A percentile compares a stretch with the other conserved stretches of the same genome.
phyloP scores from a whole-genome alignment of 1,140 invertebrate species.

The Drosophila sechellia region DNA sequence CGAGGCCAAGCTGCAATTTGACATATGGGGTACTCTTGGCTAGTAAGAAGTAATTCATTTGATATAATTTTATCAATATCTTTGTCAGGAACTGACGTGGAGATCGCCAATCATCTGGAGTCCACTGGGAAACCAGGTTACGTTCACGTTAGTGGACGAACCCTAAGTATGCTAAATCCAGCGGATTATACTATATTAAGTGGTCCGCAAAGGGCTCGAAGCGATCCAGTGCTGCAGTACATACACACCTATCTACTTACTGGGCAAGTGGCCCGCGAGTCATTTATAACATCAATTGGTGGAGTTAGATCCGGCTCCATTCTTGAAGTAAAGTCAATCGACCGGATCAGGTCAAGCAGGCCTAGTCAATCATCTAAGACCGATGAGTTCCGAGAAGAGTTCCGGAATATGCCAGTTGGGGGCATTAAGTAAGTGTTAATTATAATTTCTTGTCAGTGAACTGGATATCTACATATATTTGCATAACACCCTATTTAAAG shows the following conservation, averaged over 20 bases:
- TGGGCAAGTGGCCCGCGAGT: fast-evolving
- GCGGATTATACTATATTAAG: not conserved
- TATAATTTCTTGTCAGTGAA: not conserved
- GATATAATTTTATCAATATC: not conserved
- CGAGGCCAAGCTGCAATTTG: slow-evolving; percentile 96
- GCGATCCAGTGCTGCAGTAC: not conserved
- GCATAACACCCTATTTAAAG: no score
- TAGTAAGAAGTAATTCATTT: no score
- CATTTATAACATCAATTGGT: fast-evolving
- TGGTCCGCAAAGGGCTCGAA: not conserved
- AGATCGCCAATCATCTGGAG: slow-evolving; percentile 97
- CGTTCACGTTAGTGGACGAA: slow-evolving; percentile 84
- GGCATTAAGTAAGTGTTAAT: slow-evolving; percentile 6
- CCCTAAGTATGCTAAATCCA: not conserved
- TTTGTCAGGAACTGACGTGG: slow-evolving; percentile 88
- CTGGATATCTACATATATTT: no score
- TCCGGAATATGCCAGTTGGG: slow-evolving; percentile 20
- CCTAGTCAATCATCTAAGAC: not conserved
- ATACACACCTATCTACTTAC: slow-evolving; percentile 13
- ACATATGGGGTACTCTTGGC: slow-evolving; percentile 92
- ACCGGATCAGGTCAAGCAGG: not conserved
- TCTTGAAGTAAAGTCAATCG: not conserved
- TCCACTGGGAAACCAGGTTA: slow-evolving; percentile 94
- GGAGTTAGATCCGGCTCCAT: not conserved
- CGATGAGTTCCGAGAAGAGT: slow-evolving; percentile 1